Evolutionary conservation across 2,888 invertebrate species (phyloP), one percentile per base, ranked within the genome.

Genomic region (Apotomis betuletana): DNA sequence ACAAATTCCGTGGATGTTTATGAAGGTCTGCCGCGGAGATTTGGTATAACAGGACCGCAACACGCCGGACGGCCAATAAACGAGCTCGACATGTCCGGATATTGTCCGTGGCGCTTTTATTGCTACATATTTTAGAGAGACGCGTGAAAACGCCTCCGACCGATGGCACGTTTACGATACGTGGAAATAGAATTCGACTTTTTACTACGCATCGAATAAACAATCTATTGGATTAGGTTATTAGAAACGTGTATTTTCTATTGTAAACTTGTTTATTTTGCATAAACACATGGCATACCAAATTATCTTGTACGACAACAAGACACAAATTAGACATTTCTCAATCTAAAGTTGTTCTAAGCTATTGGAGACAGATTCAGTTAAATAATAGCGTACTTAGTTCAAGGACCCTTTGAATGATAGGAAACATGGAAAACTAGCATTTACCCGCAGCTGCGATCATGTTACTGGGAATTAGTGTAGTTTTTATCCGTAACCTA

Each of bases 51-150:
- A 79, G 78, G 77, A 76, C 79, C 83, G 80, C 84, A 84, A 85
- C 88, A 86, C 85, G 87, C 85, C 83, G 84, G 82, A 80, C 77
- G 80, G 83, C 87, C 88, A 89, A 91, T 91, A 91, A 91, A 91
- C 84, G 88, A 81, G 84, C 87, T 88, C 84, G 85, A 89, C 90
- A 88, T 84, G 85, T 87, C 85, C 85, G 86, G 83, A 87, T 86
- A 88, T 86, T 87, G 87, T 87, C 84, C 85, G 82, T 84, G 82
- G 81, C 79, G 82, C 81, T 87, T 91, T 91, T 91, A 91, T 90
- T 86, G 86, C 86, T 85, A 87, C 86, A 90, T 89, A 90, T 89
- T 90, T 91, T 89, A 89, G 81, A 78, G 77, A 79, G 79, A 80
- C 81, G 81, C 82, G 79, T 82, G 80, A 78, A 82, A 83, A 81